Evolutionary conservation across 2,888 invertebrate genomes (phyloP).

Genomic region (Amitus sp.): DNA sequence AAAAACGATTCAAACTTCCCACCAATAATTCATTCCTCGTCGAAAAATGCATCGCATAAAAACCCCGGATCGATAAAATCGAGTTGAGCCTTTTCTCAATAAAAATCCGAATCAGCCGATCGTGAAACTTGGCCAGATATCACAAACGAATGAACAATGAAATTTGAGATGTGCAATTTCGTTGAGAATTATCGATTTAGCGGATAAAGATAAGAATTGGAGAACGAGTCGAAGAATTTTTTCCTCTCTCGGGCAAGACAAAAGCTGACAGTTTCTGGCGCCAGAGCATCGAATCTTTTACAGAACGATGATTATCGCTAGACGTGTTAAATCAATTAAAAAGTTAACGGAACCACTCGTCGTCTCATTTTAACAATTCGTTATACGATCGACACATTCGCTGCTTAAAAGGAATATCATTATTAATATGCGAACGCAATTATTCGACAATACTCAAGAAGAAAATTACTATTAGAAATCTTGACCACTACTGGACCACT

Average conservation of each 20-base stretch:
- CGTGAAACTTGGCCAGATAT: not conserved
- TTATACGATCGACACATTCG: constrained; percentile 37
- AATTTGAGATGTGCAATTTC: not conserved
- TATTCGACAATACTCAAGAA: too few relatives aligned
- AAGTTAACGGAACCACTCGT: constrained; percentile 45
- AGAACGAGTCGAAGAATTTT: constrained; percentile 36
- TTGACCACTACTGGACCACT: too few relatives aligned
- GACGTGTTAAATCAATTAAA: constrained; percentile 52
- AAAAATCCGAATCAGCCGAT: too few relatives aligned
- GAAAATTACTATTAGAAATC: too few relatives aligned
- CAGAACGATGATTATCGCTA: constrained; percentile 42
- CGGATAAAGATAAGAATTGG: constrained; percentile 21
- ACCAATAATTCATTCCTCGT: too few relatives aligned
- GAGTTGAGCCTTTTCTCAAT: too few relatives aligned
- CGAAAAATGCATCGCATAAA: too few relatives aligned
- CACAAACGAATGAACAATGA: not conserved
- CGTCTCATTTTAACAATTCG: constrained; percentile 46
- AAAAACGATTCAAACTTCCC: too few relatives aligned
- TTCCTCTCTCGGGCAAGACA: constrained; percentile 36
- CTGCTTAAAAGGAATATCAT: constrained; percentile 34
- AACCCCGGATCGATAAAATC: too few relatives aligned
- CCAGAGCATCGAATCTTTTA: constrained; percentile 44
- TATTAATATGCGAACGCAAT: too few relatives aligned
- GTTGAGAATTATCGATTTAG: constrained; percentile 2
- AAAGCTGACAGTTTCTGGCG: constrained; percentile 46